Evolutionary conservation across 2,888 invertebrate species (phyloP).

Genomic region (Calameuta idolon): DNA sequence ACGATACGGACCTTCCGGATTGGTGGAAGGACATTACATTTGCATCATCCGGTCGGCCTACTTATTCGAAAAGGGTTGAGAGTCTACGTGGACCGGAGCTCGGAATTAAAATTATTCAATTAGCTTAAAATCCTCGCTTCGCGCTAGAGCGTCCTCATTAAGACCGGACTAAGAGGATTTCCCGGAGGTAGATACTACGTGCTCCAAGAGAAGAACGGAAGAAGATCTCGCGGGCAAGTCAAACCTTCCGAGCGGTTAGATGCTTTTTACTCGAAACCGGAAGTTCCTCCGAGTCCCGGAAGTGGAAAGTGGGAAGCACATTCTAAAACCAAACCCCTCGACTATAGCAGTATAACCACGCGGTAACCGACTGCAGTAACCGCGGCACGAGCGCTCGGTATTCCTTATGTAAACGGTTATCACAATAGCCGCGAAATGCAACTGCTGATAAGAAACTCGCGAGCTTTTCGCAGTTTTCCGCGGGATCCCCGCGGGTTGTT

Average conservation of each 20-base stretch:
- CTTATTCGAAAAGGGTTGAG: conserved; percentile 4
- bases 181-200: conserved; percentile 21
- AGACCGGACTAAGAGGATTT: conserved; percentile 60
- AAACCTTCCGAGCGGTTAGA: background rate
- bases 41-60: conserved; percentile 25
- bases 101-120: conserved; percentile 59
- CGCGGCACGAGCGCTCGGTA: conserved; percentile 47
- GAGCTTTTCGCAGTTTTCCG: conserved; percentile 45
- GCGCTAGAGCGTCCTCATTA: conserved; percentile 50
- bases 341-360: background rate
- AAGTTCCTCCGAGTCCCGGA: conserved; percentile 3
- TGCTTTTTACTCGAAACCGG: background rate
- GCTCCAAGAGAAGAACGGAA: conserved; percentile 1
- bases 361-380: conserved; percentile 37
- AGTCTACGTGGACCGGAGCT: conserved; percentile 32
- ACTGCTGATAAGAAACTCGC: conserved; percentile 45
- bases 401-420: conserved; percentile 59
- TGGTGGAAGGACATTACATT: conserved; percentile 28
- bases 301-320: background rate
- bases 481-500: conserved; percentile 36
- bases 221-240: background rate
- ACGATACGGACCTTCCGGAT: conserved; percentile 8
- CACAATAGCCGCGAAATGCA: conserved; percentile 53
- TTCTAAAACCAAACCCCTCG: background rate
- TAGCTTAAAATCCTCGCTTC: conserved; percentile 53